phyloP scores from a whole-genome alignment of 2,113 vertebrate species.

The Ovis aries region ARS-UI_Ramb_v3.0 NC_056058.1:56689501-56690000 shows the following conservation, averaged over 20 bases:
- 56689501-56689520: background rate
- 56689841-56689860: background rate
- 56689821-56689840: background rate
- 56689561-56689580: background rate
- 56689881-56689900: background rate
- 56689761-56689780: background rate
- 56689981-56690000: background rate
- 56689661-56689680: background rate
- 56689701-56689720: background rate
- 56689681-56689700: background rate
- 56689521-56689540: background rate
- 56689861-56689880: background rate
- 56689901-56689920: background rate
- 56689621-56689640: background rate
- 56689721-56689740: background rate
- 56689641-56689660: background rate
- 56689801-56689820: background rate
- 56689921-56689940: background rate
- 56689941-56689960: background rate
- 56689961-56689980: background rate
- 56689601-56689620: background rate
- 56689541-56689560: background rate
- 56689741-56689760: background rate
- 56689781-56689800: background rate
- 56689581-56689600: background rate